Base-by-base conservation (phyloP, 2,888 invertebrate species). In the Drosophila prostipennis region DNA sequence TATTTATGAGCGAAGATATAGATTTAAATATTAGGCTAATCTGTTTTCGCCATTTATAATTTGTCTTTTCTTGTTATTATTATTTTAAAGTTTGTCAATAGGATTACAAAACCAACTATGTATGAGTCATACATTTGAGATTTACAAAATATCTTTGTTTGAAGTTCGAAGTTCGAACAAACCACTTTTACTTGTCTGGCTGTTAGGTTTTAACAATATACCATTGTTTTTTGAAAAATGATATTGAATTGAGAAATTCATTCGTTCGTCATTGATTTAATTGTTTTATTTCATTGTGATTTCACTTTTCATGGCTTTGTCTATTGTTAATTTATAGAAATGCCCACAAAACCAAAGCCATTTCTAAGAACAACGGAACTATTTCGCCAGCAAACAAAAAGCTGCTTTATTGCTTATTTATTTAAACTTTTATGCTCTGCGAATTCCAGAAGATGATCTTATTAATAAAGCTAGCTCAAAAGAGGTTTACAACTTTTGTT, bases 311-410 rank as follows among this genome's bases (percentile, higher is more conserved):
- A 49, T 39, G 34, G 16, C 51, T 48, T 51, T 42, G 43, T 36
- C 19, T 13, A 51, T 64, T 64, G 59, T 43, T 43, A 19, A 39
- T 34, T 46, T 46, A 6, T 48, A 40, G 34, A 57, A 40, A 57
- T 34, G 32, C 13, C 13, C 14, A 57, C 48, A 61, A 57, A 61
- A 48, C 46, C 61, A 14, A 19, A 56, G 26, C 6, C 8, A 34
- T 48, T 56, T 57, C 46, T 23, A 34, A 40, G 57, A 61, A 57
- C 61, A 61, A 61, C 61, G 61, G 61, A 61, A 61, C 57, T 57
- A 34, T 61, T 32, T 48, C 6, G 26, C 8, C n/a, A 23, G 45
- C 7, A 26, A 32, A 48, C 37, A 48, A 57, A 32, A 40, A 43
- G 13, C 5, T 3, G 1, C 16, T 29, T 43, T 23, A 29, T 13